Evolutionary conservation across 1,140 invertebrate species (phyloP), one percentile per base, ranked within the genome.

Genomic region (Bombyx mori): DNA sequence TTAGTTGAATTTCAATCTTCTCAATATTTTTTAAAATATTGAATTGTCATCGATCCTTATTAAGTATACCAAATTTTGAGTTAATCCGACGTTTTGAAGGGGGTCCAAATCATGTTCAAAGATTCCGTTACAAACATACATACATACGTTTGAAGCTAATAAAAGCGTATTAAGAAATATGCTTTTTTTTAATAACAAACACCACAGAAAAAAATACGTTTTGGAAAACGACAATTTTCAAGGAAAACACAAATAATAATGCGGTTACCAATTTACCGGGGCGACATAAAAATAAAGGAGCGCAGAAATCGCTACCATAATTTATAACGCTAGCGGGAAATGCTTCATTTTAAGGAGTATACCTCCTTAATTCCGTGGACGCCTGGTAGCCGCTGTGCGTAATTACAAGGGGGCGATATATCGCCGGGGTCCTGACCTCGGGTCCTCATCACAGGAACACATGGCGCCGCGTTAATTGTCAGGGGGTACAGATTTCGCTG

Each of bases 351-450:
- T 71, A 77, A 79, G 77, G 69, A 73, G 69, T 61, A 66, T 67
- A 56, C 60, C 66, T 71, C 65, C 77, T 78, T 80, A 80, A 80
- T 81, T 77, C 75, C 65, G 58, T 70, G 69, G 59, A 54, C 59
- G 65, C 71, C 72, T 76, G 75, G 71, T 71, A 68, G 60, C 60
- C 62, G 62, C 59, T 70, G 72, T 68, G 58, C 60, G 69, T 77
- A 77, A 80, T 80, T 82, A 77, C 74, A 50, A 54, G 26, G 55
- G 69, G 65, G 66, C 75, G 71, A 82, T 79, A 80, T 75, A 76
- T 79, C 69, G 75, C 69, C 63, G 69, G 62, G 68, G 71, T 66
- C 68, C 61, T 68, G 65, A 69, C 65, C 71, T 69, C 66, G 57
- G 60, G 54, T 72, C 70, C 71, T 77, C 77, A 73, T 77, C 71